A percentile compares a stretch with the other conserved stretches of the same genome.
These are phyloP conservation scores for Triplophysa siluroides DNA, from an alignment of 2,113 vertebrate species.

Conservation along the genomic window DNA sequence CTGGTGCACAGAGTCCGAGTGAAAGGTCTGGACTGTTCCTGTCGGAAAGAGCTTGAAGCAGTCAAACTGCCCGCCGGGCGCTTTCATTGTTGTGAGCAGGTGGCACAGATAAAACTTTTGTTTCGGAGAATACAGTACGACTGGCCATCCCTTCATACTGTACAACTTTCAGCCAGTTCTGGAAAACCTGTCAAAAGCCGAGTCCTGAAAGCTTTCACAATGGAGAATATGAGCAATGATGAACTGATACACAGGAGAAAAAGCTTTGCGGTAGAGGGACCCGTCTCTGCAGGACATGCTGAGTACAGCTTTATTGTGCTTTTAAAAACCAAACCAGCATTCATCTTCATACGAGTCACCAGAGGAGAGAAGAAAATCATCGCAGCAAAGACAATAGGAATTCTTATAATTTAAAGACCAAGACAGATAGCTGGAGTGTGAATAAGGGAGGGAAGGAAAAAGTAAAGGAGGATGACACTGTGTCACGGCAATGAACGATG, in stretches of 20 bases:
- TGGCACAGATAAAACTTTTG: slow-evolving; percentile 25
- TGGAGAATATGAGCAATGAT: slow-evolving; percentile 21
- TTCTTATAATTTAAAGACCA: slow-evolving; percentile 29
- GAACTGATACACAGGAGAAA: slow-evolving; percentile 18
- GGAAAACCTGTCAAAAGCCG: slow-evolving; percentile 29
- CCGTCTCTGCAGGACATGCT: slow-evolving; percentile 14
- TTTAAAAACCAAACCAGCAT: slow-evolving; percentile 15
- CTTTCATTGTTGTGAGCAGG: slow-evolving; percentile 23
- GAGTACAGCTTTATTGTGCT: slow-evolving; percentile 18
- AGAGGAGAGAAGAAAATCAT: neutral
- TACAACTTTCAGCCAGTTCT: slow-evolving; percentile 22
- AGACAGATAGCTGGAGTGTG: neutral
- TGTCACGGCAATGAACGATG: slow-evolving; percentile 9
- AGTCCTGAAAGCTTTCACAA: slow-evolving; percentile 29
- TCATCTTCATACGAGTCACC: slow-evolving; percentile 24
- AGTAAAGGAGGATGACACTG: neutral
- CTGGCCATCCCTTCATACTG: slow-evolving; percentile 18
- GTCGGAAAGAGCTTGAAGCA: slow-evolving; percentile 15
- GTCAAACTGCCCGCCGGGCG: slow-evolving; percentile 13
- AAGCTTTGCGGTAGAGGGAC: slow-evolving; percentile 12
- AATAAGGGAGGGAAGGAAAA: neutral
- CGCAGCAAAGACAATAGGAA: slow-evolving; percentile 9
- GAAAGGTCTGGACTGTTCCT: slow-evolving; percentile 29
- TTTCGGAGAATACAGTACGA: slow-evolving; percentile 1
- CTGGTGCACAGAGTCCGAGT: neutral